These are phyloP conservation scores for Trochalopteron elliotii DNA, from an alignment of 2,113 vertebrate genomes.

Conservation along the genomic window DNA sequence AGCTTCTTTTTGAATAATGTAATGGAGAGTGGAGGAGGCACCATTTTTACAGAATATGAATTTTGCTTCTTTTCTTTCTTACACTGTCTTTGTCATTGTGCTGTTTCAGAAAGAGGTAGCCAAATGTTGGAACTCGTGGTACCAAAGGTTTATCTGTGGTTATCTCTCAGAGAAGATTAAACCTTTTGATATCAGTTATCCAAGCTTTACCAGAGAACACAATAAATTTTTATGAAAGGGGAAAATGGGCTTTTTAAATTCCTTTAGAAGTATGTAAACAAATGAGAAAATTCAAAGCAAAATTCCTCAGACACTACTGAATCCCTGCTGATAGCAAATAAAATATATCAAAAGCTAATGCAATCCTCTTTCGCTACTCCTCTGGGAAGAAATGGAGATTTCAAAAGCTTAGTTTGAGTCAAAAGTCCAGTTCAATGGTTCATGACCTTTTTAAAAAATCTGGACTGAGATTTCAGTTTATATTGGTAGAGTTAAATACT, in stretches of 20 bases:
- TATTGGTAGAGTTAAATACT: not conserved
- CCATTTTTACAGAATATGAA: not conserved
- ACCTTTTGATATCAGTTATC: not conserved
- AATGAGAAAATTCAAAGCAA: not conserved
- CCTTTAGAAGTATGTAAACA: not conserved
- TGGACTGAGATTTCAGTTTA: not conserved
- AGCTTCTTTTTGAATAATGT: not conserved
- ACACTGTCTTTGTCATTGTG: not conserved
- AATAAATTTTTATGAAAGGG: not conserved
- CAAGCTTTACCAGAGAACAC: not conserved
- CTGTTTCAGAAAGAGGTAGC: not conserved
- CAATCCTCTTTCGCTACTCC: not conserved
- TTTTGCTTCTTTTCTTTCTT: not conserved
- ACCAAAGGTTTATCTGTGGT: not conserved
- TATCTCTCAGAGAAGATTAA: not conserved
- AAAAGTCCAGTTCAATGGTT: not conserved
- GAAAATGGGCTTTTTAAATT: not conserved
- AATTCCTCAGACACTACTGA: not conserved
- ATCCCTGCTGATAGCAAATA: not conserved
- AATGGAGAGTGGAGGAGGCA: rapidly evolving
- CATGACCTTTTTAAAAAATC: not conserved
- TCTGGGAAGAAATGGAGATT: not conserved
- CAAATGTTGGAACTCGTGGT: not conserved
- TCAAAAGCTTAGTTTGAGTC: not conserved
- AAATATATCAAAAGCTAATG: not conserved